Evolutionary conservation across 2,888 invertebrate genomes (phyloP).

Genomic region (Spodoptera littoralis): DNA sequence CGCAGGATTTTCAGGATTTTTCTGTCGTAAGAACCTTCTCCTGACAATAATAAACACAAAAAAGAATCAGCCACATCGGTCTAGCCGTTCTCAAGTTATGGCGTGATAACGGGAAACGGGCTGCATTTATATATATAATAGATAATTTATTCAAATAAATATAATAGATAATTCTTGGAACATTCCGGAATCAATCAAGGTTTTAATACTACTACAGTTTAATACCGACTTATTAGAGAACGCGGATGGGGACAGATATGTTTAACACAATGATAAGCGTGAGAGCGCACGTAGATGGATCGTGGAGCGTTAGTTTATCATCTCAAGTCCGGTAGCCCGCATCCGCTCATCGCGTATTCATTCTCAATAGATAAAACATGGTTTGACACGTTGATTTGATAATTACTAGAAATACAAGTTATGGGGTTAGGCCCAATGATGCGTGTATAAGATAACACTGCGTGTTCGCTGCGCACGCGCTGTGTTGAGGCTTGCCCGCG

Average conservation of each 20-base stretch:
- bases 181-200: conserved; percentile 19
- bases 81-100: too few relatives aligned
- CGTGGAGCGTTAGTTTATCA: conserved; percentile 68
- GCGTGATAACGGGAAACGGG: too few relatives aligned
- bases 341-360: conserved; percentile 52
- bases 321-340: conserved; percentile 59
- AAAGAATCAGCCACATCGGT: too few relatives aligned
- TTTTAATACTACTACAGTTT: conserved; percentile 5
- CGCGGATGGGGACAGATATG: conserved; percentile 25
- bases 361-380: conserved; percentile 55
- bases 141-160: conserved; percentile 21
- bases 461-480: conserved; percentile 67
- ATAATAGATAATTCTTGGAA: conserved; percentile 14
- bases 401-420: conserved; percentile 43
- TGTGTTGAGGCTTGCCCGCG: conserved; percentile 57
- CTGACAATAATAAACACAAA: too few relatives aligned
- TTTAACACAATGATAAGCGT: conserved; percentile 71
- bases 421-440: conserved; percentile 55
- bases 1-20: too few relatives aligned
- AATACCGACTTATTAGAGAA: conserved; percentile 4
- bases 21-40: too few relatives aligned
- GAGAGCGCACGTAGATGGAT: conserved; percentile 67
- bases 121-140: background rate
- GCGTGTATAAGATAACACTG: conserved; percentile 42
- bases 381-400: conserved; percentile 38